Conservation (phyloP, 2,113 vertebrate genomes). For the Pluvialis apricaria region DNA sequence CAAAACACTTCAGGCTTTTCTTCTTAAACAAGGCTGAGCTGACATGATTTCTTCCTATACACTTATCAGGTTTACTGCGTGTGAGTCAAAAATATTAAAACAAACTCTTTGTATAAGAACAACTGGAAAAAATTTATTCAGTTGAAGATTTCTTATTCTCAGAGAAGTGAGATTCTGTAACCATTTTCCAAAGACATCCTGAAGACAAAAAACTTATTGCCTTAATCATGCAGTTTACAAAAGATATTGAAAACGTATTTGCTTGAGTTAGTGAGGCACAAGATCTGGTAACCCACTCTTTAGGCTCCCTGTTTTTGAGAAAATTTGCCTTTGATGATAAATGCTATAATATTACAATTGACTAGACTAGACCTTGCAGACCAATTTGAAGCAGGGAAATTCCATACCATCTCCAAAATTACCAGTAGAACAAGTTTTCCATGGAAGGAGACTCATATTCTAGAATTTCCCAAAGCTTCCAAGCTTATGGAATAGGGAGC, state of each 20-base stretch:
- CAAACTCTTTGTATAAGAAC: not conserved
- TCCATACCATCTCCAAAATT: not conserved
- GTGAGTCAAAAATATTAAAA: not conserved
- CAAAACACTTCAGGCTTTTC: not conserved
- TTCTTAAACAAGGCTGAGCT: not conserved
- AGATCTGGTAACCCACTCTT: not conserved
- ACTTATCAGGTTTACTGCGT: not conserved
- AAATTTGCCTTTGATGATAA: not conserved
- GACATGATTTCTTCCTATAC: not conserved
- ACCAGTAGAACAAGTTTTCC: not conserved
- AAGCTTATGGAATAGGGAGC: not conserved
- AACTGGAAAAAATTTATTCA: not conserved
- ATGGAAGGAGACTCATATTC: not conserved
- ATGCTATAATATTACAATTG: not conserved
- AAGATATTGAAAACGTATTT: not conserved
- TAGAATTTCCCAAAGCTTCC: not conserved
- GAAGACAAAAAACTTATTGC: not conserved
- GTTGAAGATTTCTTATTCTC: not conserved
- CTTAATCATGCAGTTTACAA: not conserved
- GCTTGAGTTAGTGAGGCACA: not conserved
- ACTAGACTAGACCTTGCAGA: not conserved
- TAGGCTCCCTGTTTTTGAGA: not conserved
- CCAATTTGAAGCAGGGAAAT: not conserved
- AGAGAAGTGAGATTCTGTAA: not conserved
- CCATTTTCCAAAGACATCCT: not conserved